phyloP scores from a whole-genome alignment of 30 jellyfish, hydroid and myxozoan genomes.

The Turritopsis dohrnii region DNA sequence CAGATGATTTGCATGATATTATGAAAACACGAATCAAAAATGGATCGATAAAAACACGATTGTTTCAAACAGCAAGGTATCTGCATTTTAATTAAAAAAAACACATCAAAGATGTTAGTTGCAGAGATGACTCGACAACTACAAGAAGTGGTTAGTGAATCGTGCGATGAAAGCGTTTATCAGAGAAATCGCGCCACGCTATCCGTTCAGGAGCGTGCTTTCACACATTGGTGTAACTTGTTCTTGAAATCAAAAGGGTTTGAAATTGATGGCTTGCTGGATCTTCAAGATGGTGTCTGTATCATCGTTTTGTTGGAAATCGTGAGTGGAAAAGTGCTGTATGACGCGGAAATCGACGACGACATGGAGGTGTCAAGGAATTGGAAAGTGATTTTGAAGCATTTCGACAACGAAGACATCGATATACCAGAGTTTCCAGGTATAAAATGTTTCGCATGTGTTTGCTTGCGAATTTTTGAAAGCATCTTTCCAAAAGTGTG shows the following conservation, averaged over 20 bases:
- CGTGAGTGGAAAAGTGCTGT: constrained; percentile 47
- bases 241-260: constrained; percentile 43
- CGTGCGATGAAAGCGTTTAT: background rate
- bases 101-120: background rate
- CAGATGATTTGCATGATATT: background rate
- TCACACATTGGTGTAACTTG: constrained; percentile 82
- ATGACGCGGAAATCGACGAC: constrained; percentile 10
- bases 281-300: constrained; percentile 70
- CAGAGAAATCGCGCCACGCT: background rate
- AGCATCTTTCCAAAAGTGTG: no score
- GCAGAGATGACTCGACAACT: constrained; percentile 9
- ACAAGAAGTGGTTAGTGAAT: background rate
- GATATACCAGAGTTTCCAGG: constrained; percentile 16
- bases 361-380: constrained; percentile 26
- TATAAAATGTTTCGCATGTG: background rate
- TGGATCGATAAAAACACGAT: background rate
- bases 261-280: constrained; percentile 44
- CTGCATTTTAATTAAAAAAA: background rate
- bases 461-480: no score
- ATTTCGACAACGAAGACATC: constrained; percentile 54
- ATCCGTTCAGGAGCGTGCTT: constrained; percentile 57
- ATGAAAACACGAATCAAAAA: background rate
- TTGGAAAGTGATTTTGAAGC: constrained; percentile 69
- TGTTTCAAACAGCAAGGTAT: background rate
- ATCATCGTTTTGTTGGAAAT: constrained; percentile 54